Percentiles rank a stretch among this genome's conserved stretches.
phyloP scores from a whole-genome alignment of 92 coral and sea anemone genomes.

The Blastomussa wellsi region DNA sequence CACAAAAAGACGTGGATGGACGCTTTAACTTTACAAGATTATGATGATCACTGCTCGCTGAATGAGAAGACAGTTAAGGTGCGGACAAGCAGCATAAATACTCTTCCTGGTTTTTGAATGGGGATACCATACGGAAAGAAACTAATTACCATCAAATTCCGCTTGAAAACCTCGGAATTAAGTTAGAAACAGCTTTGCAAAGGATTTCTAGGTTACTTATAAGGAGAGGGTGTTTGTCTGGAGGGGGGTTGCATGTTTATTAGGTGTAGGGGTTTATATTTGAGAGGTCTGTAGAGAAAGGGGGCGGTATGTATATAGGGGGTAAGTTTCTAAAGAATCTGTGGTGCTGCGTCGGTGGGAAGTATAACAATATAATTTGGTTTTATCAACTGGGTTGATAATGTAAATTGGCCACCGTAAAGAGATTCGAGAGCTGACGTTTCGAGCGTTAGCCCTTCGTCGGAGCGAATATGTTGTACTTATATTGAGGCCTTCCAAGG shows the following conservation, averaged over 20 bases:
- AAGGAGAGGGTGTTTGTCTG: not conserved
- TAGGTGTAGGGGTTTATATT: not conserved
- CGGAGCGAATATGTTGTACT: no score
- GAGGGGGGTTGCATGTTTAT: not conserved
- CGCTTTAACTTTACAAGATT: slow-evolving; percentile 91
- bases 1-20: slow-evolving; percentile 99
- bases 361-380: no score
- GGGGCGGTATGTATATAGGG: no score
- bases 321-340: no score
- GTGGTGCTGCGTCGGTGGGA: no score
- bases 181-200: not conserved
- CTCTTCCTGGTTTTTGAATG: not conserved
- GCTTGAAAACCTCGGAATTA: not conserved
- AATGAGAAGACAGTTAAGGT: slow-evolving; percentile 93
- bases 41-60: slow-evolving; percentile 80
- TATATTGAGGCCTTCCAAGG: no score
- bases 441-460: no score
- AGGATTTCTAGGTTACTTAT: not conserved
- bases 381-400: no score
- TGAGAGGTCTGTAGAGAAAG: no score
- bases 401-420: no score
- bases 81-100: not conserved
- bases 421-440: no score
- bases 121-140: not conserved
- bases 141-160: not conserved